A percentile compares a stretch with the other conserved stretches of the same genome.
Conservation (phyloP, 92 coral and sea anemone species). For the Phenganax stokvisi region DNA sequence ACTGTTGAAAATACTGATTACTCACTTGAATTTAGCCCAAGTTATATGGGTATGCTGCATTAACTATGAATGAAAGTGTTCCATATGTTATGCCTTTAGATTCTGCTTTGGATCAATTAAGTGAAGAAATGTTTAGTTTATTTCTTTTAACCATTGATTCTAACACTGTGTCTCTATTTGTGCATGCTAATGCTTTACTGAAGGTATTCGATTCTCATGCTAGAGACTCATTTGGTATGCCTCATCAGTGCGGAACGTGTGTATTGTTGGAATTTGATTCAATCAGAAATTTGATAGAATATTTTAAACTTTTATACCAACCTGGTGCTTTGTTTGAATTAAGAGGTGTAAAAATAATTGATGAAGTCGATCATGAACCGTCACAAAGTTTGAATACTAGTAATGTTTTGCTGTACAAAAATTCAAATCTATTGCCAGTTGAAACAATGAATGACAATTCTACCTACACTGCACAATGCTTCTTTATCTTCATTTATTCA, state of each 20-base stretch:
- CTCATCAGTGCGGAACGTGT: slow-evolving; percentile 34
- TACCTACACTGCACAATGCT: slow-evolving; percentile 33
- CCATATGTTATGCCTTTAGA: slow-evolving; percentile 33
- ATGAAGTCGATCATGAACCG: too few species aligned
- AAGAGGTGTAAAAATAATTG: too few species aligned
- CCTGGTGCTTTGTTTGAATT: too few species aligned
- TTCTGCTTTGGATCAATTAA: slow-evolving; percentile 38
- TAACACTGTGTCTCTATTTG: slow-evolving; percentile 38
- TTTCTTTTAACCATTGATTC: slow-evolving; percentile 42
- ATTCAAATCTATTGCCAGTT: too few species aligned
- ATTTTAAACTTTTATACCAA: not conserved
- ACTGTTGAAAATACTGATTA: slow-evolving; percentile 3
- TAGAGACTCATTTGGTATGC: slow-evolving; percentile 42
- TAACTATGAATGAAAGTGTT: not conserved
- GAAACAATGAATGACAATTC: not conserved
- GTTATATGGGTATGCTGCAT: not conserved
- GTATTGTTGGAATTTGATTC: slow-evolving; percentile 29
- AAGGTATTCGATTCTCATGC: slow-evolving; percentile 34
- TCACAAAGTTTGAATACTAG: too few species aligned
- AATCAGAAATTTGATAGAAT: slow-evolving; percentile 30
- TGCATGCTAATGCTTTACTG: slow-evolving; percentile 26
- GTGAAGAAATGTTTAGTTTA: slow-evolving; percentile 29
- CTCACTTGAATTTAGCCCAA: not conserved
- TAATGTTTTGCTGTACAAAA: too few species aligned
- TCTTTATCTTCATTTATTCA: slow-evolving; percentile 47